phyloP scores from a whole-genome alignment of 2,888 invertebrate genomes.

The Zygothrica quintamaculata region DNA sequence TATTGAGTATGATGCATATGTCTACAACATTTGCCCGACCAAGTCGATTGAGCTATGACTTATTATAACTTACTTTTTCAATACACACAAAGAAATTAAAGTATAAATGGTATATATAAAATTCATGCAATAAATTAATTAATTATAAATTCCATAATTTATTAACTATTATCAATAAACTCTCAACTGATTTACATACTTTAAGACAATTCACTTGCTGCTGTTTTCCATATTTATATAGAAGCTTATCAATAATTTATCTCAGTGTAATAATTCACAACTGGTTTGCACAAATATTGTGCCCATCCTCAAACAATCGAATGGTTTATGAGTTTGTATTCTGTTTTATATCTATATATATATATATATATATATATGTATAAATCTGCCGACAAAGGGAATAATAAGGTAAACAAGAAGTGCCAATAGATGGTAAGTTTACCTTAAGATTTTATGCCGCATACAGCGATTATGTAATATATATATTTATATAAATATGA shows the following conservation, averaged over 20 bases:
- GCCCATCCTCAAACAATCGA: constrained; percentile 31
- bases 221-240: constrained; percentile 44
- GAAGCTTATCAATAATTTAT: constrained; percentile 47
- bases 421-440: constrained; percentile 47
- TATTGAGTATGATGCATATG: constrained; percentile 44
- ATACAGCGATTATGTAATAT: constrained; percentile 56
- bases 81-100: too few relatives aligned
- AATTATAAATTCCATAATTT: too few relatives aligned
- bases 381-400: constrained; percentile 68
- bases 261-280: constrained; percentile 61
- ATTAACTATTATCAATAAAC: too few relatives aligned
- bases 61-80: constrained; percentile 26
- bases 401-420: constrained; percentile 58
- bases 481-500: constrained; percentile 23
- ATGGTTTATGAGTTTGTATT: constrained; percentile 46
- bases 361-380: constrained; percentile 10
- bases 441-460: constrained; percentile 62
- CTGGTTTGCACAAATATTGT: constrained; percentile 13
- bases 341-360: constrained; percentile 22
- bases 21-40: constrained; percentile 1
- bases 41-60: constrained; percentile 10
- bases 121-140: too few relatives aligned
- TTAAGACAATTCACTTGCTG: constrained; percentile 30
- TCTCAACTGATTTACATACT: neutral
- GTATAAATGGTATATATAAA: too few relatives aligned